Evolutionary conservation across 1,140 invertebrate genomes (phyloP), one percentile per base, ranked within the genome.

Genomic region (Rhysida immarginata): DNA sequence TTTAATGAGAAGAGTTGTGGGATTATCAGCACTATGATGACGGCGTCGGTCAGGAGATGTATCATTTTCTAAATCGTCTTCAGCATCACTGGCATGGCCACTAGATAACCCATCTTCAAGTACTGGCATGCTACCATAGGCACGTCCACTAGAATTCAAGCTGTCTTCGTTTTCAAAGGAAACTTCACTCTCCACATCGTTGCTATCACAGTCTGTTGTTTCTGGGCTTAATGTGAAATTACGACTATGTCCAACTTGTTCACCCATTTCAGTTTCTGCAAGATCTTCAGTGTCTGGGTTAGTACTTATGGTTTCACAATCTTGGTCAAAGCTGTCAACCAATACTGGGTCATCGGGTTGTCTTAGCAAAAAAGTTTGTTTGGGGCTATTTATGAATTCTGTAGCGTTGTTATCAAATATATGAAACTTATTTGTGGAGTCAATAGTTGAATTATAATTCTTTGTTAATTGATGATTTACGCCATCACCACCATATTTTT

Each of bases 141-240:
- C 71, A 63, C 75, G 70, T 74, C 66, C 76, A 71, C 64, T 54
- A 18, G 60, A 64, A 29, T 56, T 56, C 18, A 61, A 60, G 45
- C 58, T 61, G 46, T 58, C 58, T 21, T 56, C 55, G 29, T 56
- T 56, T 35, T 69, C 71, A 46, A 72, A 66, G 2, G 72, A 73
- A 2, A 69, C 62, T 26, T 73, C 70, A 65, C 85, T 89, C 63
- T 90, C 87, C 49, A 90, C 74, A 65, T 91, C 87, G 64, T 87
- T 87, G 61, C 85, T 90, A 68, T 92, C 90, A 69, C 88, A 93
- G 64, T 95, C 91, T n/a, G 90, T 96, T 46, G 87, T 90, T 73
- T 95, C 91, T 1, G 91, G 89, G 24, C 89, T 95, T 3, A 94
- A 74, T 0, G 88, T 91, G 65, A 94, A 93, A 70, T 85, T 84